Evolutionary conservation across 2,797 vertebrate species (phyloP), one percentile per base, ranked within the genome.

Genomic region (Gastrophryne carolinensis): DNA sequence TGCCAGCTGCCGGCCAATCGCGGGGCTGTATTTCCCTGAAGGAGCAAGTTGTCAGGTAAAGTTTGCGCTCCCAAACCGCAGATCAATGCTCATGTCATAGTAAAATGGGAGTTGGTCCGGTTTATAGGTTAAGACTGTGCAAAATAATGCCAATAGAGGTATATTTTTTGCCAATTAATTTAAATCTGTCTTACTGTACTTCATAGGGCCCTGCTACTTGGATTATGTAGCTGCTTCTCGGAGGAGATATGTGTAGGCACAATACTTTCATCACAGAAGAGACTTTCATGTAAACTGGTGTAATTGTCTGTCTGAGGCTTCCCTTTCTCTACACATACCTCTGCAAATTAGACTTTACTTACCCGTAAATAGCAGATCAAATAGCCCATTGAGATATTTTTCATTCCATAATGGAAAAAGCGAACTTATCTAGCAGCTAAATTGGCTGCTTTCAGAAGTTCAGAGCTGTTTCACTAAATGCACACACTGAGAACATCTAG

Each of bases 391-490:
- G 61, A 41, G 71, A 49, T 60, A 53, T 67, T 82, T 75, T 73
- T 19, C n/a, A 15, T 41, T 12, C 39, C 24, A 71, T 58, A 71
- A 2, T 57, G 63, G 49, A 52, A 56, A 82, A 81, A 56, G 32
- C 52, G 74, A 72, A 56, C 47, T 67, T 81, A 76, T 61, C 58
- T 54, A 53, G 41, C 73, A 78, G 81, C 78, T 61, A 32, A 72
- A 79, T 64, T 74, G 79, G 61, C 58, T 82, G 81, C 78, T 21
- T 69, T 74, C 74, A 72, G 66, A 79, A 69, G 57, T 56, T 53
- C 10, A 65, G 11, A 82, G 69, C 73, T 78, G 70, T 66, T 79
- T 35, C 74, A 70, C 1, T 41, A 44, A 57, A 68, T 79, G 75
- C 70, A 81, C 57, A 70, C 69, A 73, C 65, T 69, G 41, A 70